Evolutionary conservation across 1,140 invertebrate genomes (phyloP).

Genomic region (Pomacea maculata): DNA sequence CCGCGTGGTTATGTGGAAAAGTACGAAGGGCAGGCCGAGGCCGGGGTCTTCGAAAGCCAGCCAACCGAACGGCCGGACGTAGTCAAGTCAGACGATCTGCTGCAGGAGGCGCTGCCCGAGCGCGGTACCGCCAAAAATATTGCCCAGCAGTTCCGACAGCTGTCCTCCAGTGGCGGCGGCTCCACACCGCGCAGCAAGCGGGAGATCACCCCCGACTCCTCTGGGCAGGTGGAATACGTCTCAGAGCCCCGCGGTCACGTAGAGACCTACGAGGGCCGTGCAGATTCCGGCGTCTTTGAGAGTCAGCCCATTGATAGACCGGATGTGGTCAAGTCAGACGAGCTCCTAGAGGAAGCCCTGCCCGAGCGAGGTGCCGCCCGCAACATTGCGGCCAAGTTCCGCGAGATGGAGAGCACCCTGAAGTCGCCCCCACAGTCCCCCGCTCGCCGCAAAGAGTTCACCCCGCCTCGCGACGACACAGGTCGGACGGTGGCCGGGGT

Average conservation of each 20-base stretch:
- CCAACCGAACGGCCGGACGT: constrained; percentile 43
- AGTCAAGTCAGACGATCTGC: constrained; percentile 38
- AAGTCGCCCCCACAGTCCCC: constrained; percentile 35
- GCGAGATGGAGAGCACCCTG: constrained; percentile 42
- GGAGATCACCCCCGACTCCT: constrained; percentile 34
- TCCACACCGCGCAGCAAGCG: constrained; percentile 21
- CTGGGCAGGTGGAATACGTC: constrained; percentile 49
- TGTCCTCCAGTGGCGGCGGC: constrained; percentile 18
- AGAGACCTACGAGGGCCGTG: constrained; percentile 44
- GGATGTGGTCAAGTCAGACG: constrained; percentile 48
- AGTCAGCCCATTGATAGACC: constrained; percentile 44
- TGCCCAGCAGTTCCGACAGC: constrained; percentile 47
- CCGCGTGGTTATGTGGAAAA: constrained; percentile 42
- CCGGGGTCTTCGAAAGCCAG: constrained; percentile 56
- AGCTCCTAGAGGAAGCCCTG: constrained; percentile 42
- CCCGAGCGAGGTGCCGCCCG: constrained; percentile 55
- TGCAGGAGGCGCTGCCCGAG: constrained; percentile 50
- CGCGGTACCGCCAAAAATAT: constrained; percentile 52
- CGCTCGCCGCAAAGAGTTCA: constrained; percentile 44
- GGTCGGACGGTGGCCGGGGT: constrained; percentile 37
- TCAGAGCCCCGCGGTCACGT: constrained; percentile 45
- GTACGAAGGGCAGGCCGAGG: constrained; percentile 49
- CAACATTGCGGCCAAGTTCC: constrained; percentile 54
- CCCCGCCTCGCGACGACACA: constrained; percentile 47
- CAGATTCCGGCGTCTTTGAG: constrained; percentile 56